A percentile compares a stretch with the other conserved stretches of the same genome.
These are phyloP conservation scores for Orchestia grillus DNA, from an alignment of 1,140 invertebrate species.

Conservation along the genomic window DNA sequence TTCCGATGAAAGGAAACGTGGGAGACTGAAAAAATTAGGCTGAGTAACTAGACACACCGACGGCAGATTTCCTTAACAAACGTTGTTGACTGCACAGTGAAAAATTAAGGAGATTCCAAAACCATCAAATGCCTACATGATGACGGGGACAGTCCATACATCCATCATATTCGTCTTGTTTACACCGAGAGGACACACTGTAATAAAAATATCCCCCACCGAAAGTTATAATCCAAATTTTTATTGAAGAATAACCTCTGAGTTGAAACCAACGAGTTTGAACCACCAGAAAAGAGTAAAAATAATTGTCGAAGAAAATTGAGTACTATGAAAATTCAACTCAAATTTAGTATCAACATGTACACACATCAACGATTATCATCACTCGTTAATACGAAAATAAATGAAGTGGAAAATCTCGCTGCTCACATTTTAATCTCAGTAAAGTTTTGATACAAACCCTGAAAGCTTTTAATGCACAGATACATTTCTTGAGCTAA, in stretches of 20 bases:
- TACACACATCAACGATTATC: not conserved
- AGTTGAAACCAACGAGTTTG: not conserved
- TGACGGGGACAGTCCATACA: no score
- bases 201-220: no score
- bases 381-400: not conserved
- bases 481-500: not conserved
- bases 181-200: no score
- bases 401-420: not conserved
- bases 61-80: no score
- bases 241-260: not conserved
- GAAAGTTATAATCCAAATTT: not conserved
- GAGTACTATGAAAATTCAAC: no score
- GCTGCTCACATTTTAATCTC: not conserved
- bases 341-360: not conserved
- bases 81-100: no score
- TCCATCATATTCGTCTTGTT: no score
- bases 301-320: not conserved
- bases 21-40: no score
- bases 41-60: no score
- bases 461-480: not conserved
- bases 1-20: no score
- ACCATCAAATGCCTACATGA: no score
- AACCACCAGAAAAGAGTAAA: not conserved
- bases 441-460: not conserved
- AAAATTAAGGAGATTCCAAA: no score